phyloP scores from a whole-genome alignment of 2,888 invertebrate species.

The Tribolium freemani region DNA sequence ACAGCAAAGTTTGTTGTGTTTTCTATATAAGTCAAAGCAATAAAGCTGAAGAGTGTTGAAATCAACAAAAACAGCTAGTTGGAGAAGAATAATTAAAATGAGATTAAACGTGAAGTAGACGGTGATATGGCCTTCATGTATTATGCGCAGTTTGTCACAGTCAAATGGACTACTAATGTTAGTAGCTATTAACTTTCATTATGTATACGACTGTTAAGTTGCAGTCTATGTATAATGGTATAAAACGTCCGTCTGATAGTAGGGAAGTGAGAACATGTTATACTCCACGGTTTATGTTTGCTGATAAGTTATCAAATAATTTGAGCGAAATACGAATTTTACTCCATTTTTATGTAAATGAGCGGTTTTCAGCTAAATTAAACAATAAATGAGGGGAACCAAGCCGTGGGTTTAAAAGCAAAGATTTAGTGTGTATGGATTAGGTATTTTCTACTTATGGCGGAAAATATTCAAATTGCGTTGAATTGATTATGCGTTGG shows the following conservation, averaged over 20 bases:
- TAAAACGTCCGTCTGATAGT: slow-evolving; percentile 9
- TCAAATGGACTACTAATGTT: slow-evolving; percentile 34
- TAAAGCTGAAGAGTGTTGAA: slow-evolving; percentile 4
- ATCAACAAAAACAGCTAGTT: slow-evolving; percentile 10
- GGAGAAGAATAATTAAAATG: slow-evolving; percentile 26
- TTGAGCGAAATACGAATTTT: slow-evolving; percentile 12
- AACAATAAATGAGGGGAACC: slow-evolving; percentile 34
- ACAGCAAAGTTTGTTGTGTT: not conserved
- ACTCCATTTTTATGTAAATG: slow-evolving; percentile 38
- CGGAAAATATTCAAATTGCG: slow-evolving; percentile 25
- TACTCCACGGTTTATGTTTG: not conserved
- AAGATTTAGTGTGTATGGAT: slow-evolving; percentile 20
- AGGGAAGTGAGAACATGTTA: not conserved
- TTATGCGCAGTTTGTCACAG: slow-evolving; percentile 29
- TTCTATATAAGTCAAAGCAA: not conserved
- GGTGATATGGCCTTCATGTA: slow-evolving; percentile 16
- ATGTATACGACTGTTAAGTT: slow-evolving; percentile 31
- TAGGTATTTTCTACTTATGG: slow-evolving; percentile 21
- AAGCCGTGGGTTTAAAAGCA: slow-evolving; percentile 18
- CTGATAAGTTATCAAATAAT: slow-evolving; percentile 8
- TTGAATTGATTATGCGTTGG: not conserved
- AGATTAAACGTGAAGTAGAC: slow-evolving; percentile 19
- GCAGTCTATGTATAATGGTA: slow-evolving; percentile 1
- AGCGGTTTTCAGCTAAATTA: slow-evolving; percentile 27
- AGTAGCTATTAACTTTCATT: slow-evolving; percentile 34